Evolutionary conservation across 2,797 vertebrate species (phyloP).

Genomic region (Petrocephalus sullivani): DNA sequence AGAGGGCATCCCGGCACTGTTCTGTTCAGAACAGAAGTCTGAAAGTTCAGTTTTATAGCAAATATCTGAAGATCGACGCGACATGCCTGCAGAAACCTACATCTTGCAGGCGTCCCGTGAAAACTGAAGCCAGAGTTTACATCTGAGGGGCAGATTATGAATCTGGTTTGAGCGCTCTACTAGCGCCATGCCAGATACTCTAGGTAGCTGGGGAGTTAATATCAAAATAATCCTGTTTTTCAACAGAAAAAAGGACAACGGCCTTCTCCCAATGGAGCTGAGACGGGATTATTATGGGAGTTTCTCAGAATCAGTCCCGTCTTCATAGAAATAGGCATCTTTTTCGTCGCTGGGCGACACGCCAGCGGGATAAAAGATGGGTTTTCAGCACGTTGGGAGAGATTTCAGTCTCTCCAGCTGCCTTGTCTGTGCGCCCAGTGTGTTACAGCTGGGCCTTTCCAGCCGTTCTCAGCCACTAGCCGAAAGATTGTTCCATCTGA

Average conservation of each 20-base stretch:
- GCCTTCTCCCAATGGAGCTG: background rate
- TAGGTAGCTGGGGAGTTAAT: constrained; percentile 17
- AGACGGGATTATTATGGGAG: constrained; percentile 26
- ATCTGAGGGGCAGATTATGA: background rate
- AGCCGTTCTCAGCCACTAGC: constrained; percentile 17
- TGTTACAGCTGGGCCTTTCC: constrained; percentile 31
- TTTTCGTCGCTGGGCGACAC: constrained; percentile 21
- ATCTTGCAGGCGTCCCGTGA: background rate
- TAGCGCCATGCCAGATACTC: background rate
- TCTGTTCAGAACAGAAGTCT: background rate
- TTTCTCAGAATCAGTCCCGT: constrained; percentile 26
- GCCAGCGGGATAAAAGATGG: constrained; percentile 23
- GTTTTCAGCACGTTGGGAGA: constrained; percentile 30
- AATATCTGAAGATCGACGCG: background rate
- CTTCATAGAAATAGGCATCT: constrained; percentile 28
- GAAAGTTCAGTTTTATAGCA: too few relatives aligned
- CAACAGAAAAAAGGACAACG: constrained; percentile 20
- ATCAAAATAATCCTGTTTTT: constrained; percentile 16
- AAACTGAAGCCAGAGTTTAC: background rate
- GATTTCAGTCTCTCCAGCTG: background rate
- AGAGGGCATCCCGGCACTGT: background rate
- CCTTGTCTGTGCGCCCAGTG: background rate
- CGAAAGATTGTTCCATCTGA: constrained; percentile 16
- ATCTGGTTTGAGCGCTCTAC: background rate
- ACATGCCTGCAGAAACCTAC: background rate